Conservation (phyloP, 1,140 invertebrate species). For the Lepidurus arcticus region DNA sequence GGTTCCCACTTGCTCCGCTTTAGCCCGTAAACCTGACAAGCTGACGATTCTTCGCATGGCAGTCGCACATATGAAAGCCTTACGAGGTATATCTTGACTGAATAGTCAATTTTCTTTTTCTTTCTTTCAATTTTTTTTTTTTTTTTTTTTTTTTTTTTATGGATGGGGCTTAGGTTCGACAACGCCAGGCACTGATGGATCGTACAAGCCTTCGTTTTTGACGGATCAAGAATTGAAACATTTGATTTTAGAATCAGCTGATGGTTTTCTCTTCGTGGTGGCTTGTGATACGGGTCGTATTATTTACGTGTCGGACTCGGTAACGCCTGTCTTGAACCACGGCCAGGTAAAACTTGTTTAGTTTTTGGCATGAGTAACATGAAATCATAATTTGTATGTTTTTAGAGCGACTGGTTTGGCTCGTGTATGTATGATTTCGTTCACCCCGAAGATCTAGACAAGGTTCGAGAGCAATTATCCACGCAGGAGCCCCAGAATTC, state of each 20-base stretch:
- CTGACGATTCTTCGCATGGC: slow-evolving; percentile 99
- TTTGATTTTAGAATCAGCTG: slow-evolving; percentile 95
- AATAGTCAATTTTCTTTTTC: not conserved
- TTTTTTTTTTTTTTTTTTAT: slow-evolving; percentile 35
- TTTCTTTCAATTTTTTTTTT: slow-evolving; percentile 33
- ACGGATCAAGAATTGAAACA: slow-evolving; percentile 99
- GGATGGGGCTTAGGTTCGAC: slow-evolving; percentile 67
- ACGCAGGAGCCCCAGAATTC: slow-evolving; percentile 94
- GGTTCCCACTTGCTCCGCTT: slow-evolving; percentile 96
- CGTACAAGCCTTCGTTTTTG: slow-evolving; percentile 96
- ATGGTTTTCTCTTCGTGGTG: slow-evolving; percentile 98
- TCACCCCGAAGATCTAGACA: slow-evolving; percentile 97
- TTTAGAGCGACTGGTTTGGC: slow-evolving; percentile 92
- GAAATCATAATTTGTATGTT: slow-evolving; percentile 34
- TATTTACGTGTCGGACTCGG: slow-evolving; percentile 97
- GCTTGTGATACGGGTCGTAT: slow-evolving; percentile 95
- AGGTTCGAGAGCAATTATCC: slow-evolving; percentile 94
- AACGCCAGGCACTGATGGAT: slow-evolving; percentile 86
- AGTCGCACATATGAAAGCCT: slow-evolving; percentile 96
- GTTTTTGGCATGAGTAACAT: not conserved
- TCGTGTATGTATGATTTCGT: slow-evolving; percentile 91
- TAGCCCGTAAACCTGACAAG: slow-evolving; percentile 98
- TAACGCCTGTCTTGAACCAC: slow-evolving; percentile 95
- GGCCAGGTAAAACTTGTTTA: slow-evolving; percentile 57
- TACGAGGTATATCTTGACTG: slow-evolving; percentile 65